Evolutionary conservation across 2,113 vertebrate species (phyloP), one percentile per base, ranked within the genome.

Genomic region (Hippocampus barbouri): DNA sequence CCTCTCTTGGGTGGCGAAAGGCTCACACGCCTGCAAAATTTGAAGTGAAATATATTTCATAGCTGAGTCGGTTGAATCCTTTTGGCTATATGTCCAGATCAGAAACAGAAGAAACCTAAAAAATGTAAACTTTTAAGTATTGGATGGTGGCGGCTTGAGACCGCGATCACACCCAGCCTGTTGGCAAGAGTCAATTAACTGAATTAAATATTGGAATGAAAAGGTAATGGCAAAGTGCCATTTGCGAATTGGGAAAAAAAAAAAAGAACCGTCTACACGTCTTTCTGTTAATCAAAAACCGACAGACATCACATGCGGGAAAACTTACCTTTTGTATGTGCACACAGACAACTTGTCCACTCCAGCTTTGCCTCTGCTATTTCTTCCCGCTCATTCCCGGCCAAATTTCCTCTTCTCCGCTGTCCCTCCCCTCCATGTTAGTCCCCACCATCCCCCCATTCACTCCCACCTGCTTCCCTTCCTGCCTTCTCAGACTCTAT

Each of bases 321-420:
- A 41, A 45, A 56, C 12, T 49, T 61, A 81, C 82, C 10, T 15
- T 41, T 45, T 23, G 10, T 12, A 4, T 59, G 23, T 59, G 23
- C 23, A 15, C 20, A 23, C 40, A 23, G 38, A 11, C 40, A 65
- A 65, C 62, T 43, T 45, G 64, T 66, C n/a, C 64, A 4, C 41
- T 18, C 14, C 64, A 27, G 43, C 15, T 27, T 66, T 45, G 64
- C 18, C 45, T 49, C 64, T 47, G 64, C 64, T 27, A 6, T 63
- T 30, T 25, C 41, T 66, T 47, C 15, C 23, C 23, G n/a, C 64
- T 47, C 64, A 47, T 25, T 66, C 34, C 20, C 34, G 18, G 61
- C 20, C 34, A 63, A 63, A 63, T 63, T n/a, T 63, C 20, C 61
- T 21, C 38, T 61, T 27, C 59, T 18, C 59, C 43, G 43, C 43